A percentile compares a stretch with the other conserved stretches of the same genome.
These are phyloP conservation scores for Hestina assimilis DNA, from an alignment of 1,140 invertebrate species.

Conservation along the genomic window DNA sequence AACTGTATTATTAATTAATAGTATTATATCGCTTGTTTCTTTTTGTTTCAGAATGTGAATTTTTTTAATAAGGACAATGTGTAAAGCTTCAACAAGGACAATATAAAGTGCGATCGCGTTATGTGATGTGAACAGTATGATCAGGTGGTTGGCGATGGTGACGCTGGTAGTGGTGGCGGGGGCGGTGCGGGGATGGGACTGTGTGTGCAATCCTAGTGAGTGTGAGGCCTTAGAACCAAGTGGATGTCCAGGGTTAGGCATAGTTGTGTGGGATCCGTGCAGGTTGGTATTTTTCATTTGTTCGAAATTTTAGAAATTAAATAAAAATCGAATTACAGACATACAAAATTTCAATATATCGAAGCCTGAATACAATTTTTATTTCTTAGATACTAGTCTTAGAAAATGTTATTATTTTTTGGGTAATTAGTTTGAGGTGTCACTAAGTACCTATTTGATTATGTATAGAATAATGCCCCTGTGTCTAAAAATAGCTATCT, in stretches of 20 bases:
- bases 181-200: constrained; percentile 68
- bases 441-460: too few relatives aligned
- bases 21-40: too few relatives aligned
- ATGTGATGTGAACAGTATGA: constrained; percentile 70
- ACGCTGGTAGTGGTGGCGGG: constrained; percentile 59
- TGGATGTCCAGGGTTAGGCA: constrained; percentile 80
- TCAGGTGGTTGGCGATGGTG: constrained; percentile 62
- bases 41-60: constrained; percentile 31
- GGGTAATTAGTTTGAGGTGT: too few relatives aligned
- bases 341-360: too few relatives aligned
- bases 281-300: constrained; percentile 55
- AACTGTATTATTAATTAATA: too few relatives aligned
- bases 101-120: constrained; percentile 40
- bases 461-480: too few relatives aligned
- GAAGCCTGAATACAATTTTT: too few relatives aligned
- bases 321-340: too few relatives aligned
- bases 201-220: constrained; percentile 80
- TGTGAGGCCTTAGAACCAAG: constrained; percentile 80
- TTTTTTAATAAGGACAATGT: constrained; percentile 10
- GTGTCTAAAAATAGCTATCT: too few relatives aligned
- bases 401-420: too few relatives aligned
- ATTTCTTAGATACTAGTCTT: too few relatives aligned
- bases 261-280: constrained; percentile 81
- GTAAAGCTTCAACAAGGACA: constrained; percentile 32
- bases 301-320: neutral